Evolutionary conservation across 2,888 invertebrate genomes (phyloP).

Genomic region (Agapetus fuscipes): DNA sequence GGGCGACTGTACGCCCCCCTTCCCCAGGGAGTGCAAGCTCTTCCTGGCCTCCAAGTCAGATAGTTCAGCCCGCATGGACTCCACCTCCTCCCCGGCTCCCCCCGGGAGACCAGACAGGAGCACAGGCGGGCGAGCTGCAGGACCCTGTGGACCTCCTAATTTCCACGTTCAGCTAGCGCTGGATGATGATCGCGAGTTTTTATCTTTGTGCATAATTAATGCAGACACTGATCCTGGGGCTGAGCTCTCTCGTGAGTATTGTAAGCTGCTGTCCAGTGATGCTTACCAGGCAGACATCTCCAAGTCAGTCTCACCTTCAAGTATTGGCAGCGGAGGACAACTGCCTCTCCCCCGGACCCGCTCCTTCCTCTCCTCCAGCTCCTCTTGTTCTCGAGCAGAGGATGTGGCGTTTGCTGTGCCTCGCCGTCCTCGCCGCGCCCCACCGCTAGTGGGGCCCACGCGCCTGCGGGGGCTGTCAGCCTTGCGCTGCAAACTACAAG

Average conservation of each 20-base stretch:
- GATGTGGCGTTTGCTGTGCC: conserved; percentile 43
- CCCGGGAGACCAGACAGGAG: conserved; percentile 34
- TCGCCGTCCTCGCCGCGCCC: conserved; percentile 30
- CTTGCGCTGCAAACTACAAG: conserved; percentile 37
- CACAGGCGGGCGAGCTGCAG: too few species aligned
- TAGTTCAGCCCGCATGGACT: conserved; percentile 3
- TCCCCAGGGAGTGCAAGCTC: conserved; percentile 30
- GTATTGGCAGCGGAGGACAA: conserved; percentile 31
- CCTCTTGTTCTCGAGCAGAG: conserved; percentile 36
- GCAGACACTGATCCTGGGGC: conserved; percentile 40
- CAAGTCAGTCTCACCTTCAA: conserved; percentile 38
- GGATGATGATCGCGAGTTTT: conserved; percentile 40
- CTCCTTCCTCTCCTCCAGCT: conserved; percentile 38
- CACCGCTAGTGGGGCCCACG: conserved; percentile 29
- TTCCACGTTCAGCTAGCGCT: conserved; percentile 40
- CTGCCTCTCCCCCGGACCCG: conserved; percentile 25
- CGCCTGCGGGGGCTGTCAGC: conserved; percentile 40
- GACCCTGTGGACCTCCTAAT: conserved; percentile 27
- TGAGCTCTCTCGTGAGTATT: conserved; percentile 42
- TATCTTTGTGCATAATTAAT: conserved; percentile 37
- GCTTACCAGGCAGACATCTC: conserved; percentile 41
- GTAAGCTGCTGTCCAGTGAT: conserved; percentile 39
- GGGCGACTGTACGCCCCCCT: conserved; percentile 34
- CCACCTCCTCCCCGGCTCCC: conserved; percentile 40
- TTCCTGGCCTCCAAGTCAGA: conserved; percentile 14